These are phyloP conservation scores for Epicampocera succincta DNA, from an alignment of 2,888 invertebrate species.

Conservation along the genomic window DNA sequence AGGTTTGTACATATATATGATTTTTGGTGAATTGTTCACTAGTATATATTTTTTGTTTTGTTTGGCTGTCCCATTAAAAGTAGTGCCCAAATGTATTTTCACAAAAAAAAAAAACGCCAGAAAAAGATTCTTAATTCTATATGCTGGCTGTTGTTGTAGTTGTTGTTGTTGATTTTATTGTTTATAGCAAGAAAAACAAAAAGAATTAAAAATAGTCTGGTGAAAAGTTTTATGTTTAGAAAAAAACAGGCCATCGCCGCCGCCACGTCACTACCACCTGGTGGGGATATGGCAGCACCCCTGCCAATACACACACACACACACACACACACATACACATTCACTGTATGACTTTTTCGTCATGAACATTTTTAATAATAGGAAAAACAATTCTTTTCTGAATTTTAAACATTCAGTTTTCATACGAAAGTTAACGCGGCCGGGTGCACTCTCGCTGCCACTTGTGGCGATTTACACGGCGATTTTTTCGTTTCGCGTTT, in stretches of 20 bases:
- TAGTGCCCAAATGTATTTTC: not conserved
- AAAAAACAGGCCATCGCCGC: slow-evolving; percentile 32
- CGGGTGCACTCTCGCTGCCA: slow-evolving; percentile 14
- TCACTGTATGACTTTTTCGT: slow-evolving; percentile 4
- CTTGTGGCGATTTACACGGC: not conserved
- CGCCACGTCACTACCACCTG: slow-evolving; percentile 51
- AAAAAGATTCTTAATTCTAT: slow-evolving; percentile 2
- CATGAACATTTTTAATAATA: slow-evolving; percentile 24
- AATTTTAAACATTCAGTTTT: slow-evolving; percentile 58
- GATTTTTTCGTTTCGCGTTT: not conserved
- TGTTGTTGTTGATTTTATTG: not conserved
- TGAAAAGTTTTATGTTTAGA: slow-evolving; percentile 37
- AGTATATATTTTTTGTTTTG: not conserved
- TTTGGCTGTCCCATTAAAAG: slow-evolving; percentile 7
- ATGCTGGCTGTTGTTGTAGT: not conserved
- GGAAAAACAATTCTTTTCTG: slow-evolving; percentile 52
- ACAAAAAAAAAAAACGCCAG: slow-evolving; percentile 16
- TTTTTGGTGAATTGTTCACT: not conserved
- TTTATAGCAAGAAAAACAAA: slow-evolving; percentile 35
- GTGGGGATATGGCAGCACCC: slow-evolving; percentile 34
- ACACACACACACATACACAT: slow-evolving; percentile 16
- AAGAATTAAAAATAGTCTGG: slow-evolving; percentile 48
- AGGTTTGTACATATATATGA: too few relatives aligned
- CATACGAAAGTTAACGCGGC: slow-evolving; percentile 47
- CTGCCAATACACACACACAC: slow-evolving; percentile 13